phyloP scores from a whole-genome alignment of 2,888 invertebrate genomes.

The Abrostola triplasia region DNA sequence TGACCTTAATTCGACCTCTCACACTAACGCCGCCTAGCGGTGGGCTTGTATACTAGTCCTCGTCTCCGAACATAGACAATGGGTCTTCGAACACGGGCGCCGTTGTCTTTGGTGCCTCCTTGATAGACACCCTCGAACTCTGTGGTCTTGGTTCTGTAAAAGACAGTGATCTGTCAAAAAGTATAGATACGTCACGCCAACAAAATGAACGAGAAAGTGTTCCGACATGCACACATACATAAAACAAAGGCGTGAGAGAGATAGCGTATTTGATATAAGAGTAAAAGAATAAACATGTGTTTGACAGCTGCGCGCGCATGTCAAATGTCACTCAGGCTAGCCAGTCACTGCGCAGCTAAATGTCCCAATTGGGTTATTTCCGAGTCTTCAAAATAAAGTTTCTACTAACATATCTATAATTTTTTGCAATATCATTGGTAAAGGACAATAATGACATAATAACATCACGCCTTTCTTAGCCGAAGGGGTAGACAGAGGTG shows the following conservation, averaged over 20 bases:
- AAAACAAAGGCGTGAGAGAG: background rate
- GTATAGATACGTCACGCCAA: background rate
- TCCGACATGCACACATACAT: background rate
- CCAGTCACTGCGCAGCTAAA: no score
- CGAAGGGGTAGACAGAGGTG: no score
- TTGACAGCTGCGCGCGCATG: no score
- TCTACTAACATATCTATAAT: no score
- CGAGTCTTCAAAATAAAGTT: no score
- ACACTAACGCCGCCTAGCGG: constrained; percentile 27
- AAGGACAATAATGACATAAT: no score
- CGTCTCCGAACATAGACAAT: constrained; percentile 69
- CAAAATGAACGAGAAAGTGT: background rate
- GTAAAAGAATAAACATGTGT: no score
- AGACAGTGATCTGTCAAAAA: constrained; percentile 7
- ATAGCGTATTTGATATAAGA: no score
- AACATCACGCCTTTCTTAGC: no score
- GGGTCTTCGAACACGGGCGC: constrained; percentile 75
- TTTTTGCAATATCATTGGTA: no score
- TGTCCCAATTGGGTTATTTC: no score
- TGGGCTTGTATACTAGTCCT: constrained; percentile 52
- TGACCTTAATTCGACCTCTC: background rate
- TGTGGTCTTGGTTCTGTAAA: constrained; percentile 48
- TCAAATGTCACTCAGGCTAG: no score
- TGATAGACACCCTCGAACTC: constrained; percentile 42
- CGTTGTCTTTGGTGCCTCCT: constrained; percentile 56